Base-by-base conservation (phyloP, 2,888 invertebrate species). In the Cephus spinipes region DNA sequence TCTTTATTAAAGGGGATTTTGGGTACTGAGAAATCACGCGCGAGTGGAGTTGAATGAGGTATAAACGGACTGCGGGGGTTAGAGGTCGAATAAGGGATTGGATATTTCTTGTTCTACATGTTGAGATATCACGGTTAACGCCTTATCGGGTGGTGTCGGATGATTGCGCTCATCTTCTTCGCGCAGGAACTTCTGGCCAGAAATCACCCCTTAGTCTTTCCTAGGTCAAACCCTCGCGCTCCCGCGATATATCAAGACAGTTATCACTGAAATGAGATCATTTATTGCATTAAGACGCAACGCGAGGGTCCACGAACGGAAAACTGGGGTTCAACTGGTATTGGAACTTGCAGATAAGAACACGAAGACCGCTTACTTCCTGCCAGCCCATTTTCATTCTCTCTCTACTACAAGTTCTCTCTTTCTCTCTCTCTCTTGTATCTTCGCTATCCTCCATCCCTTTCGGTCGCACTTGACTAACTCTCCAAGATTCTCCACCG, bases 221-320 rank as follows among this genome's bases (percentile, higher is more conserved):
- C 32, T 71, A 78, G 75, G 76, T 33, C 75, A 73, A 71, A 78
- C 69, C 80, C 80, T 75, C 80, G 74, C 76, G 75, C 78, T 76
- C 23, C 55, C 78, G 84, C 86, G 86, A 90, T 90, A 89, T 85
- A 89, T 89, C 89, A 89, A 86, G 85, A 83, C 84, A 88, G 89
- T 89, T 89, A 90, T 90, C 89, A 87, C 84, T 79, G 80, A 79
- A 87, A 89, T 88, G 88, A 88, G 88, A 88, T 89, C 88, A 87
- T 89, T 89, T 88, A 89, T 90, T 89, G 88, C 85, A 85, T 87
- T 86, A 87, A 85, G 83, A 85, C 83, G 82, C 74, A 40, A 73
- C 77, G 75, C 81, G 82, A 79, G 83, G 80, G 80, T 82, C 81
- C 83, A 76, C 79, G 79, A 83, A 83, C 82, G 80, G 85, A 85